Evolutionary conservation across 2,888 invertebrate species (phyloP), one percentile per base, ranked within the genome.

Genomic region (Bedellia somnulentella): DNA sequence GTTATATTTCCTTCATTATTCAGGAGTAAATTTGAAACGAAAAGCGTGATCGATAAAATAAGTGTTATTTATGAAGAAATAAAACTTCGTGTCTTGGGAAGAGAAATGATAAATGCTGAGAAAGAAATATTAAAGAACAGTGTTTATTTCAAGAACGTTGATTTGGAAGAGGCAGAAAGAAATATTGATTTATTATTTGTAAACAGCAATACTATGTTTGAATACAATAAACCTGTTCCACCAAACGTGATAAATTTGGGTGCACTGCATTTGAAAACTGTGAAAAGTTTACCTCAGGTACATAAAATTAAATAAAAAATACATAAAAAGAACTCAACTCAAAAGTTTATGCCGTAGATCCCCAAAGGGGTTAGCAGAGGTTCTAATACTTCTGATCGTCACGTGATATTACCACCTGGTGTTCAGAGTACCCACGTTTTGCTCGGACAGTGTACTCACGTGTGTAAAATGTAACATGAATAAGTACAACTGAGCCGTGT

Each of bases 131-230:
- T 21, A 2, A 13, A 29, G n/a, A 29, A 18, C 1, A 14, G 14
- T n/a, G 10, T 29, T 14, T 17, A 22, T 1, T 14, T 14, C 3
- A 14, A 29, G 3, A 13, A 14, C 5, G 21, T 22, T 5, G 22
- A 10, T 4, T 18, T 29, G 5, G 8, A 15, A 5, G 21, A 29
- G 13, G 12, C 22, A 14, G 2, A 6, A 5, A 12, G n/a, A 4
- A 29, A 29, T 21, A 21, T 28, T 5, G 18, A 28, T 5, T 11
- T 28, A 13, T 21, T 28, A n/a, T 21, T 28, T 18, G 8, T 28
- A 13, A 28, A 28, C n/a, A 12, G 8, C 11, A 5, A 28, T 12
- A 4, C 18, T 3, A 8, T 28, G 3, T 28, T 15, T 15, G 28
- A 28, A 5, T n/a, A 13, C 6, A 28, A 28, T 13, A 10, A 21